phyloP scores from a whole-genome alignment of 92 coral and sea anemone genomes.

The Chrysogorgia sp. region DNA sequence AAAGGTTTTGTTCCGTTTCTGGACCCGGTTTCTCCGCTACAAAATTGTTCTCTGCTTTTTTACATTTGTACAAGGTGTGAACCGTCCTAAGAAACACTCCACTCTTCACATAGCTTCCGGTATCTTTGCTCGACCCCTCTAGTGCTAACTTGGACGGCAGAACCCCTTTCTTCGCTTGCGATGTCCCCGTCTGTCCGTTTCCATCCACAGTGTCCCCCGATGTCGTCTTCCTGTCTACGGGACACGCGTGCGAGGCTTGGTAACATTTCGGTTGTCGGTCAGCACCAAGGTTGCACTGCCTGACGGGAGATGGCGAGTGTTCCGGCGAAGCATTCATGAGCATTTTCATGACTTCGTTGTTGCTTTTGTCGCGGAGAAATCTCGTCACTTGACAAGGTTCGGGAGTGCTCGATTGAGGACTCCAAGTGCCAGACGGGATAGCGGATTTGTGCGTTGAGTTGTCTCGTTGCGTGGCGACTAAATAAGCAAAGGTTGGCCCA shows the following conservation, averaged over 20 bases:
- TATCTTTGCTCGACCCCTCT: not conserved
- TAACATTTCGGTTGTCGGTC: conserved; percentile 10
- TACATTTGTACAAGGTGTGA: conserved; percentile 39
- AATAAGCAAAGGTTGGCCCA: not conserved
- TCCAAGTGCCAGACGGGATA: conserved; percentile 63
- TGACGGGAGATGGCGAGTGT: conserved; percentile 3
- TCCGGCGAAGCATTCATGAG: conserved; percentile 13
- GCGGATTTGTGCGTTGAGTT: conserved; percentile 30
- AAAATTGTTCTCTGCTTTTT: conserved; percentile 6
- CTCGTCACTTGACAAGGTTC: conserved; percentile 76
- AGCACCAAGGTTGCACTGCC: conserved; percentile 7
- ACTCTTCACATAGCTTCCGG: conserved; percentile 3
- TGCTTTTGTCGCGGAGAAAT: conserved; percentile 56
- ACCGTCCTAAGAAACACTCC: conserved; percentile 35
- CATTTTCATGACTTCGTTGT: conserved; percentile 31
- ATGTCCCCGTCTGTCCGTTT: not conserved
- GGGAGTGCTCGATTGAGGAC: conserved; percentile 64
- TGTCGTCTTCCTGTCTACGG: conserved; percentile 5
- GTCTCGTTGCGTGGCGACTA: conserved; percentile 35
- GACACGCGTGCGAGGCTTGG: conserved; percentile 12
- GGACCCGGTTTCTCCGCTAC: not conserved
- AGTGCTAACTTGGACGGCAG: not conserved
- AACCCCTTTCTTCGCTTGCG: conserved; percentile 8
- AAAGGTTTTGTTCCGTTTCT: not conserved
- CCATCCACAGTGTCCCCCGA: conserved; percentile 9